phyloP scores from a whole-genome alignment of 2,888 invertebrate species.

The Ophioninae sp. region DNA sequence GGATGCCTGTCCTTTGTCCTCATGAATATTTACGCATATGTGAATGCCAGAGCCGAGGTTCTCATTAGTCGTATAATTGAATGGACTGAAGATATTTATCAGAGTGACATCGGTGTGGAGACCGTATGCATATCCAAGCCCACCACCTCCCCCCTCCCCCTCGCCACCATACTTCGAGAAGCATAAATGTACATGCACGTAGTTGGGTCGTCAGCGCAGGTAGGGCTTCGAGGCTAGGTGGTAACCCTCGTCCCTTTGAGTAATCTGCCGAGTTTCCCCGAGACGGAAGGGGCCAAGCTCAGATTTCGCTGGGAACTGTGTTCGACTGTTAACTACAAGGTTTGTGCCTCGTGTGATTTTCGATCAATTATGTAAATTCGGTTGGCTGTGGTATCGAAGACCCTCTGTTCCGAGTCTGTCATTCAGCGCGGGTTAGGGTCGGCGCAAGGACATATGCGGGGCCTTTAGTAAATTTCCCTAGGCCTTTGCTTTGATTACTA shows the following conservation, averaged over 20 bases:
- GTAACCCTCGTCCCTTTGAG: constrained; percentile 48
- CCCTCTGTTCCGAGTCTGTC: not conserved
- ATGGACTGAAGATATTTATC: constrained; percentile 44
- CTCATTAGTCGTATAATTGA: constrained; percentile 50
- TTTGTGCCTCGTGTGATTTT: constrained; percentile 49
- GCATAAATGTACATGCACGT: constrained; percentile 5
- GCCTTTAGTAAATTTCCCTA: too few species aligned
- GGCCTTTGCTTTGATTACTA: too few species aligned
- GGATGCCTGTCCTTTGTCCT: constrained; percentile 15
- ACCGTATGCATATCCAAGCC: not conserved
- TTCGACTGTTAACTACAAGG: constrained; percentile 53
- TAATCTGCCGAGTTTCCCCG: constrained; percentile 3
- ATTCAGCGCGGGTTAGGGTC: not conserved
- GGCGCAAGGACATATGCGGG: not conserved
- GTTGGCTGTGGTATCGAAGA: constrained; percentile 14
- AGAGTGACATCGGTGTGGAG: constrained; percentile 3
- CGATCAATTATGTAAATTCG: constrained; percentile 63
- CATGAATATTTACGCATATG: constrained; percentile 3
- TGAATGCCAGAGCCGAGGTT: not conserved
- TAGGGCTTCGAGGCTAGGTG: not conserved
- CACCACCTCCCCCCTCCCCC: too few species aligned
- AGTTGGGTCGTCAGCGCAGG: not conserved
- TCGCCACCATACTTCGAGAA: not conserved
- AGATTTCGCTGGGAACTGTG: constrained; percentile 47
- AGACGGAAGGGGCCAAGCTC: constrained; percentile 4